phyloP scores from a whole-genome alignment of 2,113 vertebrate genomes.

The Tachycineta bicolor region DNA sequence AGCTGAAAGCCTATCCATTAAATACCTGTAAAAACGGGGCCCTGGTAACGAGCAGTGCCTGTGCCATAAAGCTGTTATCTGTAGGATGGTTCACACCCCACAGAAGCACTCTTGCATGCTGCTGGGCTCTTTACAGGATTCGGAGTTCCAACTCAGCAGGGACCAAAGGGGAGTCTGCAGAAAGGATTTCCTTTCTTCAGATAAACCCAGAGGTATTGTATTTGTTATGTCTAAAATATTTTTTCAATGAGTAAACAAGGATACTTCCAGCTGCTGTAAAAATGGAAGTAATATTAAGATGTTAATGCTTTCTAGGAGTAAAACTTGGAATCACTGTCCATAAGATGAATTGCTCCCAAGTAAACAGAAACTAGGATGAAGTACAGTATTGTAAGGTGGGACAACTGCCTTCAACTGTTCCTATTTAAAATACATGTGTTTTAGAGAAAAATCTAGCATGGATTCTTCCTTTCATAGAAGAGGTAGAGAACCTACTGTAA shows the following conservation, averaged over 20 bases:
- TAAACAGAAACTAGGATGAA: background rate
- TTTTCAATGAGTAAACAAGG: background rate
- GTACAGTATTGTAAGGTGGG: background rate
- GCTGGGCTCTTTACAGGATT: background rate
- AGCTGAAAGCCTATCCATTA: background rate
- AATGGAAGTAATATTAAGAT: background rate
- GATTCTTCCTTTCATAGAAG: background rate
- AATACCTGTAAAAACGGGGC: background rate
- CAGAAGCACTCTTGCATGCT: background rate
- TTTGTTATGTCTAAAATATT: background rate
- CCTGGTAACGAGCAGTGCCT: background rate
- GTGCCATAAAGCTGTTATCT: background rate
- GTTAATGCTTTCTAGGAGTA: background rate
- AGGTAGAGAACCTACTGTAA: background rate
- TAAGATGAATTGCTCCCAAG: background rate
- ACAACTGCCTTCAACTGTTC: background rate
- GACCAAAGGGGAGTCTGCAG: background rate
- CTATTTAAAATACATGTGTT: background rate
- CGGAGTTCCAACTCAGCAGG: background rate
- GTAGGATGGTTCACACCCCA: background rate
- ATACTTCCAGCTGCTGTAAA: background rate
- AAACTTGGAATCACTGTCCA: background rate
- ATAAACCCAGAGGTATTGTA: background rate
- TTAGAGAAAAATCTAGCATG: background rate
- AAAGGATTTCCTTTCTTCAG: slow-evolving; percentile 5